Percentiles rank a stretch among this genome's conserved stretches.
Evolutionary conservation across 2,888 invertebrate genomes (phyloP).

Genomic region (Stenoptilia bipunctidactyla): DNA sequence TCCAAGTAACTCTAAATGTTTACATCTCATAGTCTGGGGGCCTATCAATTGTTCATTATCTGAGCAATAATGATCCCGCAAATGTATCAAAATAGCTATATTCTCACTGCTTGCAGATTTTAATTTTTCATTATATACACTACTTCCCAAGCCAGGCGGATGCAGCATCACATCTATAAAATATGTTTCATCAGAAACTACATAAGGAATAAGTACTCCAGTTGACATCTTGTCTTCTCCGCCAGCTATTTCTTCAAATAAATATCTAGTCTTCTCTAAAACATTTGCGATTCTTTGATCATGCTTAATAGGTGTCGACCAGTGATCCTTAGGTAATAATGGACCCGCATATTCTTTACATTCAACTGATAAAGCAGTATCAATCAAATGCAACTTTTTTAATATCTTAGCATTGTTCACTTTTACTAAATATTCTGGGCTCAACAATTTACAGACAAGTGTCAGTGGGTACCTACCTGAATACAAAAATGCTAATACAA

Average conservation of each 20-base stretch:
- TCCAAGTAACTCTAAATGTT: constrained; percentile 74
- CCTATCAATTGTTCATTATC: constrained; percentile 70
- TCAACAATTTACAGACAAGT: constrained; percentile 72
- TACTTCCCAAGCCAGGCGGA: constrained; percentile 42
- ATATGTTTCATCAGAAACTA: constrained; percentile 71
- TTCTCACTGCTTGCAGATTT: constrained; percentile 49
- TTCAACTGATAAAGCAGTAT: constrained; percentile 75
- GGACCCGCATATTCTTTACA: constrained; percentile 71
- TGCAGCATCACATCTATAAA: constrained; percentile 73
- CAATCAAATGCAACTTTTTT: constrained; percentile 73
- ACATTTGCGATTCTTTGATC: constrained; percentile 68
- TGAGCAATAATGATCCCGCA: constrained; percentile 76
- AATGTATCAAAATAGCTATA: constrained; percentile 71
- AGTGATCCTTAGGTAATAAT: constrained; percentile 64
- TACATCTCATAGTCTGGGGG: constrained; percentile 73
- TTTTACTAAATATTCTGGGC: constrained; percentile 71
- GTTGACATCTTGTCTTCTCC: constrained; percentile 54
- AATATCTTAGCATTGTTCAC: constrained; percentile 50
- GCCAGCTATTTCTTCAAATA: constrained; percentile 53
- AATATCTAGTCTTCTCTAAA: constrained; percentile 48
- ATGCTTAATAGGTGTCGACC: constrained; percentile 56
- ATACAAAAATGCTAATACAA: constrained; percentile 75
- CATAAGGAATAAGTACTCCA: constrained; percentile 61
- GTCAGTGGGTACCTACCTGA: constrained; percentile 72
- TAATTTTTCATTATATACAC: constrained; percentile 55